phyloP scores from a whole-genome alignment of 2,888 invertebrate genomes.

The Mesorhabditis spiculigera region DNA sequence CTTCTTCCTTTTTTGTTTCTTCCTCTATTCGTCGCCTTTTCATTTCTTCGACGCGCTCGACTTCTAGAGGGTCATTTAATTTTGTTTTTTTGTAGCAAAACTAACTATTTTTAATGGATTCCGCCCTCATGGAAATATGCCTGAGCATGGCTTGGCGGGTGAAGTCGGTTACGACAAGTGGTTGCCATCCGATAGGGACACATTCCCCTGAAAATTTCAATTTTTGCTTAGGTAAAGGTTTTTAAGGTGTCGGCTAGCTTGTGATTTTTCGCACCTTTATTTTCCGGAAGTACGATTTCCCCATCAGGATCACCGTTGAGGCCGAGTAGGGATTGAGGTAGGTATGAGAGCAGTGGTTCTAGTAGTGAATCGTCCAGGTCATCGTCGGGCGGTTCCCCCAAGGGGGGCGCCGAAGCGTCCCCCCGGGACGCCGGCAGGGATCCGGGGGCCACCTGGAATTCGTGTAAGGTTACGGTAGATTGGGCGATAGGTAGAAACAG shows the following conservation, averaged over 20 bases:
- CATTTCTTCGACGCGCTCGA: neutral
- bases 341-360: neutral
- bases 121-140: neutral
- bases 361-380: neutral
- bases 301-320: too few relatives aligned
- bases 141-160: neutral
- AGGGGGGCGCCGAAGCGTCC: constrained; percentile 5
- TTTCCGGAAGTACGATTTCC: neutral
- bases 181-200: neutral
- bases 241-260: neutral
- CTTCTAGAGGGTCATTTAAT: neutral
- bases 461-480: too few relatives aligned
- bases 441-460: neutral
- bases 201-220: neutral
- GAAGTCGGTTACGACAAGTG: neutral
- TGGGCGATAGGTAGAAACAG: too few relatives aligned
- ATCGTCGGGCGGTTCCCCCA: neutral
- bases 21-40: neutral
- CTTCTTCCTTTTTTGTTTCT: neutral
- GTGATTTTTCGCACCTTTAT: neutral
- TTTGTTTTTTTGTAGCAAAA: neutral
- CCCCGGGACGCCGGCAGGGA: constrained; percentile 5
- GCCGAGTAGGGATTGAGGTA: too few relatives aligned
- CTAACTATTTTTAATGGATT: neutral
- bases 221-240: neutral